These are phyloP conservation scores for Vombatus ursinus DNA, from an alignment of 2,113 vertebrate genomes.

Conservation along the genomic window DNA sequence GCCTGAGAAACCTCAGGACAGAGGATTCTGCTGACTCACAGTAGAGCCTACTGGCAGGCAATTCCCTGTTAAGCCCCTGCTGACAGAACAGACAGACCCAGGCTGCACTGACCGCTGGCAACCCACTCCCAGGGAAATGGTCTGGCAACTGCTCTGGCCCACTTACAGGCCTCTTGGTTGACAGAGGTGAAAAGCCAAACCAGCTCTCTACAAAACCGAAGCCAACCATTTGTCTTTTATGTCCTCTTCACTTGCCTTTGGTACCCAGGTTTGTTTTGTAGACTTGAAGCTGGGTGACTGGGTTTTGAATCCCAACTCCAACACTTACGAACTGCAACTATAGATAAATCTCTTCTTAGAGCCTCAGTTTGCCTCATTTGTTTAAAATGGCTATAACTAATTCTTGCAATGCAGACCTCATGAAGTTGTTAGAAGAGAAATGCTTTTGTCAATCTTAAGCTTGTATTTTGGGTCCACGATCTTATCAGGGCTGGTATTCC, in stretches of 20 bases:
- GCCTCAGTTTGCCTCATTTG: background rate
- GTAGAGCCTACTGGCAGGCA: background rate
- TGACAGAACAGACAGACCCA: background rate
- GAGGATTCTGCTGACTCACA: background rate
- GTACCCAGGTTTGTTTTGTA: background rate
- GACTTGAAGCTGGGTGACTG: background rate
- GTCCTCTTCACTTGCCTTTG: background rate
- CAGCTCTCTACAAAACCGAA: background rate
- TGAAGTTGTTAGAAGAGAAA: background rate
- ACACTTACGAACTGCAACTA: background rate
- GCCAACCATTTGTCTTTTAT: background rate
- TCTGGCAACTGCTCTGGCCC: background rate
- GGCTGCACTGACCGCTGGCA: background rate
- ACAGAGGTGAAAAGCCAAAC: background rate
- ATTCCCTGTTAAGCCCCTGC: background rate
- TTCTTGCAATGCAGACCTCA: background rate
- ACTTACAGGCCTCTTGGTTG: background rate
- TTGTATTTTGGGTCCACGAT: background rate
- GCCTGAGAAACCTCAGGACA: background rate
- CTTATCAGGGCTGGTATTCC: background rate
- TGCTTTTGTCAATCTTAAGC: background rate
- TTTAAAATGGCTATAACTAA: background rate
- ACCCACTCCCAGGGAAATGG: background rate
- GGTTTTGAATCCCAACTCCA: background rate
- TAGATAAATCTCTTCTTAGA: background rate